Base-by-base conservation (phyloP, 2,113 vertebrate genomes). In the Fulmarus glacialis region DNA sequence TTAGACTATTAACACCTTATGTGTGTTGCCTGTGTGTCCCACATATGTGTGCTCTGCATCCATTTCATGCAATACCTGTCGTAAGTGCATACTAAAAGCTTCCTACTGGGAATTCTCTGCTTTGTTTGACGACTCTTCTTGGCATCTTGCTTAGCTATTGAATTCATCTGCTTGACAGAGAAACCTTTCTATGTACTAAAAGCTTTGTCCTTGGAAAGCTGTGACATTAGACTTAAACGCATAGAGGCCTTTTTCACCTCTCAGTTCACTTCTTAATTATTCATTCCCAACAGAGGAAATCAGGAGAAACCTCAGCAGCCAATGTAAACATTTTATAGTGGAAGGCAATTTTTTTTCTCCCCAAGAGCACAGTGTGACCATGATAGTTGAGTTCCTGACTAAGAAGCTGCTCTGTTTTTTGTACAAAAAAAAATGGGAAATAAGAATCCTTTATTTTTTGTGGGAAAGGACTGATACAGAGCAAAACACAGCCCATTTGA, bases 261-360 rank as follows among this genome's bases (percentile, higher is more conserved):
- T 97, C 97, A 84, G 95, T 94, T 98, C 97, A 97, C 96, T 97
- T 97, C 98, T 97, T 98, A 98, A 98, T 98, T 98, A 97, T 98
- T 83, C 87, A 97, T 96, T 96, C 97, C 95, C 93, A 73, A 72
- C 93, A 98, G 98, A 98, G 98, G 97, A 99, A 97, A 96, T 94
- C 92, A 75, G 82, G 79, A 94, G 71, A 96, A 96, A 96, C 70
- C 32, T 48, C 5, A 0, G 83, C 93, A 97, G 96, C 98, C 98
- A 98, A 98, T 98, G 97, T 98, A 95, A 97, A 98, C 97, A 98
- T 97, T 98, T 96, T 97, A 97, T 98, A 98, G 98, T 98, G 82
- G 97, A 98, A 98, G 97, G 98, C 97, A 98, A 98, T 97, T 98
- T 97, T 97, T 98, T 98, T 90, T 60, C 67, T 53, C 78, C 78